phyloP scores from a whole-genome alignment of 2,113 vertebrate genomes.

The Butastur rufipennis region DNA sequence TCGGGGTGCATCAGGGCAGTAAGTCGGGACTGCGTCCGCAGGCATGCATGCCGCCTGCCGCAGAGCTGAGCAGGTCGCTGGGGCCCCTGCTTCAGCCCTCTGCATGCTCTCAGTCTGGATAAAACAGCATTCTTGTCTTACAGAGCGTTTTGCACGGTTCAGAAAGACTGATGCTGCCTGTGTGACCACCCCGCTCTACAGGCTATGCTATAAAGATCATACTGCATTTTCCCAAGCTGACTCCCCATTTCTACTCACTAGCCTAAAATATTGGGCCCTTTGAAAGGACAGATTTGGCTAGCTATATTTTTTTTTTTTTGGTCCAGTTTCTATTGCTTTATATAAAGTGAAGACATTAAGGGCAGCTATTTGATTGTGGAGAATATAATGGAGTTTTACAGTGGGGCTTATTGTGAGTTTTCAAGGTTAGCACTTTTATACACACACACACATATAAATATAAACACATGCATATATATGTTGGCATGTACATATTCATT shows the following conservation, averaged over 20 bases:
- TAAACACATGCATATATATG: too few relatives aligned
- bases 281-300: background rate
- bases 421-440: background rate
- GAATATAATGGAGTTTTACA: background rate
- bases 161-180: background rate
- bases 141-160: rapidly evolving
- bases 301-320: too few relatives aligned
- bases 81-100: background rate
- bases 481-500: background rate
- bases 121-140: background rate
- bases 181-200: background rate
- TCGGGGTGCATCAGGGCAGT: too few relatives aligned
- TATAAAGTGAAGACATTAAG: background rate
- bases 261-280: background rate
- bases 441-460: rapidly evolving
- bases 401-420: background rate
- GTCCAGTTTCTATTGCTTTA: background rate
- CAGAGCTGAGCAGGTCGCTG: too few relatives aligned
- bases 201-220: background rate
- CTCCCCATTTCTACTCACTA: background rate
- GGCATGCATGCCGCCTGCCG: rapidly evolving
- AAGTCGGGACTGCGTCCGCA: rapidly evolving
- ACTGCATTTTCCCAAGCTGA: background rate
- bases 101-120: rapidly evolving
- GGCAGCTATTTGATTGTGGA: background rate